Percentiles rank a stretch among this genome's conserved stretches.
Evolutionary conservation across 2,797 vertebrate genomes (phyloP).

Genomic region (Diplodus puntazzo): DNA sequence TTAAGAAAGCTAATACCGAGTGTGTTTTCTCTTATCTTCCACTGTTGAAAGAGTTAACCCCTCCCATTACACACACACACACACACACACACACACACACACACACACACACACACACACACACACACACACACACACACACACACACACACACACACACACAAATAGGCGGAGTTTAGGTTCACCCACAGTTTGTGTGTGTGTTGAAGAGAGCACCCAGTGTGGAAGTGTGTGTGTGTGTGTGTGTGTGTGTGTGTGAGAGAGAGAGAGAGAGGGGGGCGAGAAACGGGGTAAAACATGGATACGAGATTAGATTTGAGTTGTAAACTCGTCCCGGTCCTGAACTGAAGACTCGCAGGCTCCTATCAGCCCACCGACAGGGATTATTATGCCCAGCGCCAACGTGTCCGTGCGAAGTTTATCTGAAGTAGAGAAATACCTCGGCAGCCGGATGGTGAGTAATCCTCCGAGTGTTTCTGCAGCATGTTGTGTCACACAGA

Average conservation of each 20-base stretch:
- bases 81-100: conserved; percentile 16
- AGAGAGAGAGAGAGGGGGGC: background rate
- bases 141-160: conserved; percentile 17
- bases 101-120: conserved; percentile 12
- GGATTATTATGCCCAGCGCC: conserved; percentile 80
- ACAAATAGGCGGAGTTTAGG: conserved; percentile 68
- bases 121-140: conserved; percentile 16
- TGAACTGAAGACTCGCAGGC: conserved; percentile 18
- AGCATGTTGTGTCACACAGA: conserved; percentile 15
- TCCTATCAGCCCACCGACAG: conserved; percentile 13
- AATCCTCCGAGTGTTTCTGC: conserved; percentile 5
- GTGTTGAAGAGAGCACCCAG: conserved; percentile 32
- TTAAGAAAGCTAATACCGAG: background rate
- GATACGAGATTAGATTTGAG: conserved; percentile 28
- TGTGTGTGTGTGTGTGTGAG: background rate
- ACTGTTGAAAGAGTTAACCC: conserved; percentile 57
- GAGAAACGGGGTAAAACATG: conserved; percentile 51
- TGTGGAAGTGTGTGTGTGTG: background rate
- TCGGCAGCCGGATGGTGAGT: conserved; percentile 81
- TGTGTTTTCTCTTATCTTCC: too few species aligned
- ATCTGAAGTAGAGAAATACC: conserved; percentile 81
- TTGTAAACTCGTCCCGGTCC: conserved; percentile 29
- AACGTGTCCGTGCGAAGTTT: conserved; percentile 81
- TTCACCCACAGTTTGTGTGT: conserved; percentile 58
- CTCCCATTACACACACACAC: conserved; percentile 21